Evolutionary conservation across 2,113 vertebrate genomes (phyloP).

Genomic region (Cyprinodon brontotheroides): DNA sequence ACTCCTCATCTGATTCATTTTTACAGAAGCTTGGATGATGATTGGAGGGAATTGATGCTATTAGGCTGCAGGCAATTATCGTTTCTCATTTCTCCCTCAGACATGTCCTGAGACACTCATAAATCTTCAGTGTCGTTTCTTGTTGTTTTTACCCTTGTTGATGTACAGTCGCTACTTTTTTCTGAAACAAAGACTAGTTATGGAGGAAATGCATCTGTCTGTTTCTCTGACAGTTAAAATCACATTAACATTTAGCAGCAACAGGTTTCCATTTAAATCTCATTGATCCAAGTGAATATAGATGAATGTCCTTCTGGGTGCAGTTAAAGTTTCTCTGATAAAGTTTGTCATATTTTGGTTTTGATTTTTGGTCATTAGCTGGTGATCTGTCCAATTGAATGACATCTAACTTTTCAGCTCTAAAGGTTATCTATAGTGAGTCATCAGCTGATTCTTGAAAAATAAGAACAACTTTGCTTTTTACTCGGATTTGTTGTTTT

Average conservation of each 20-base stretch:
- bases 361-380: too few relatives aligned
- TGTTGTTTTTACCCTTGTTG: constrained; percentile 36
- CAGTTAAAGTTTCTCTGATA: too few relatives aligned
- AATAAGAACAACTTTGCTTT: too few relatives aligned
- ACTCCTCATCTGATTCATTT: constrained; percentile 6
- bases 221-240: neutral
- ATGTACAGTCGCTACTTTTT: constrained; percentile 31
- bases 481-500: too few relatives aligned
- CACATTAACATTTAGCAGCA: neutral
- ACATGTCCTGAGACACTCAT: constrained; percentile 50
- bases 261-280: neutral
- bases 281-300: neutral
- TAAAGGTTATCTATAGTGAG: too few relatives aligned
- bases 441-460: too few relatives aligned
- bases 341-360: too few relatives aligned
- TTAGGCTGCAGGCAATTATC: constrained; percentile 53
- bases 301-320: too few relatives aligned
- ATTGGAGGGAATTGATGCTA: constrained; percentile 34
- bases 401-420: too few relatives aligned
- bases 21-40: constrained; percentile 15
- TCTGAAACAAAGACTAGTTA: neutral
- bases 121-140: constrained; percentile 48
- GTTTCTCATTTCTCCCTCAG: constrained; percentile 44
- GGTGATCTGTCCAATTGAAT: too few relatives aligned
- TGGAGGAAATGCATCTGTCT: neutral